Conservation (phyloP, 2,113 vertebrate species). For the Desmodus rotundus region DNA sequence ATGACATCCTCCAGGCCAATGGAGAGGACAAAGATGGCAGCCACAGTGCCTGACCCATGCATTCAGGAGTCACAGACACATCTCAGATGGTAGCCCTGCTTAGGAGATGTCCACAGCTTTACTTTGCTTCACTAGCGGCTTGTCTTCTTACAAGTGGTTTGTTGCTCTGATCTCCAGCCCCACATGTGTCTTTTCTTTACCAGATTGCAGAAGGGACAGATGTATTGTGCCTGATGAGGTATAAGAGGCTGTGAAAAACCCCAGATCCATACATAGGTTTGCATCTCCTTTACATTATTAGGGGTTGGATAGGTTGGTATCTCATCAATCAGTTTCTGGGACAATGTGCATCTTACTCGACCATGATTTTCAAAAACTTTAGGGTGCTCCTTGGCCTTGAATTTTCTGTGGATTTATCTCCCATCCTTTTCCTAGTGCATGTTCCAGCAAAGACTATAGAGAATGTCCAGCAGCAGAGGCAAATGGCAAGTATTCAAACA, state of each 20-base stretch:
- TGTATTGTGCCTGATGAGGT: too few relatives aligned
- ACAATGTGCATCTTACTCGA: neutral
- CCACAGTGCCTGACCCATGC: neutral
- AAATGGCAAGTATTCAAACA: neutral
- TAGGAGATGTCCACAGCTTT: neutral
- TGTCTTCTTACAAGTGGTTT: neutral
- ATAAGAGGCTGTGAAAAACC: neutral
- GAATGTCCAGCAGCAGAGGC: neutral
- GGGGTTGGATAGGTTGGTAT: neutral
- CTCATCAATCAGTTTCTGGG: neutral
- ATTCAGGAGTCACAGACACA: neutral
- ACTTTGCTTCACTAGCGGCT: neutral
- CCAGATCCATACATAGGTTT: neutral
- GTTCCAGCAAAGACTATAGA: neutral
- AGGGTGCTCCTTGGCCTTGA: neutral
- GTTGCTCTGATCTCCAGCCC: neutral
- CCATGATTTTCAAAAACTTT: neutral
- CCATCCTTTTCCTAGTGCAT: neutral
- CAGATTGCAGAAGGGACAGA: neutral
- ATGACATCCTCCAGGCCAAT: neutral
- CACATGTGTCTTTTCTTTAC: neutral
- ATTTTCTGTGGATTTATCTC: neutral
- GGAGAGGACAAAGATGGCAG: neutral
- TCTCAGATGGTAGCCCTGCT: neutral
- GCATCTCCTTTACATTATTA: neutral